These are phyloP conservation scores for Cylindroiulus punctatus DNA, from an alignment of 2,888 invertebrate species.

Conservation along the genomic window DNA sequence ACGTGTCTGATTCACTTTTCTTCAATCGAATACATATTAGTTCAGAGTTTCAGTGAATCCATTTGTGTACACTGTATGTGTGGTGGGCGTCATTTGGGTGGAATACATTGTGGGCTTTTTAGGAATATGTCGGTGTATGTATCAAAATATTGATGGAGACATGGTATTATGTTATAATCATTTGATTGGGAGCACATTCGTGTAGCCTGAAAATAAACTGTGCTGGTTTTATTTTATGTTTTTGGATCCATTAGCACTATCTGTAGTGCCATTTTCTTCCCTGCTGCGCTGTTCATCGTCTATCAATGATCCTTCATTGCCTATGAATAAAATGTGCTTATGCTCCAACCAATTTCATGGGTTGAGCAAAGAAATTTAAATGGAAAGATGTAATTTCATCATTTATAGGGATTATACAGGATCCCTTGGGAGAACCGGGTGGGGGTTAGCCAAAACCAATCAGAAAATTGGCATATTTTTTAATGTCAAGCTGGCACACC, in stretches of 20 bases:
- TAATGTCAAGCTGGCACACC: no score
- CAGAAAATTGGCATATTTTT: no score
- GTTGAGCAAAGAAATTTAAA: no score
- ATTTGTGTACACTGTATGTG: conserved; percentile 2
- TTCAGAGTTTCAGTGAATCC: conserved; percentile 20
- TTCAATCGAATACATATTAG: not conserved
- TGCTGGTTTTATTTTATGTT: not conserved
- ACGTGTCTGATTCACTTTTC: conserved; percentile 19
- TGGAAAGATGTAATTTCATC: no score
- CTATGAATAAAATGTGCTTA: no score
- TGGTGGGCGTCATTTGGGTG: not conserved
- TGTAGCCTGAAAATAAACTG: conserved; percentile 2
- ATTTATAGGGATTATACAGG: no score
- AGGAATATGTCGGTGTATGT: not conserved
- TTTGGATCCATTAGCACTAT: not conserved
- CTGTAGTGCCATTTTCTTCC: no score
- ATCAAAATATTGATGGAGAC: not conserved
- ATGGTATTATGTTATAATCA: conserved; percentile 25
- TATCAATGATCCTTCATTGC: no score
- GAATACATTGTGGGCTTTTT: conserved; percentile 5
- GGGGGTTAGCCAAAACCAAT: no score
- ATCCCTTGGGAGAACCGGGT: no score
- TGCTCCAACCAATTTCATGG: no score
- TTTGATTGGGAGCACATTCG: not conserved
- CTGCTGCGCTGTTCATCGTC: no score